Conservation (phyloP, 2,797 vertebrate genomes). For the Gila robusta region DNA sequence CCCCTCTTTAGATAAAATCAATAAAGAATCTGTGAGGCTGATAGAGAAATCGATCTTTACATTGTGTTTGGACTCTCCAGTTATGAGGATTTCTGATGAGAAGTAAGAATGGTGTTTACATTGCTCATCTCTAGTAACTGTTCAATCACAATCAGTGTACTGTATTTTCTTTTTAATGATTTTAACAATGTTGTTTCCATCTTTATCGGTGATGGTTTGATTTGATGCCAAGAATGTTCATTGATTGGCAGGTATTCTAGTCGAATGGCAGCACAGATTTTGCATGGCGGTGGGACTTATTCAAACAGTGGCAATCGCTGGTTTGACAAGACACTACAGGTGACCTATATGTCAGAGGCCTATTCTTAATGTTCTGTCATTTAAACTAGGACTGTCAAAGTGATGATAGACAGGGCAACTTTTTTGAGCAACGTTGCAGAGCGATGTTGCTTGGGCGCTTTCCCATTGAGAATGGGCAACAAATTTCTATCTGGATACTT, state of each 20-base stretch:
- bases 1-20: conserved; percentile 79
- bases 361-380: not conserved
- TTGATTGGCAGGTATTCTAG: conserved; percentile 81
- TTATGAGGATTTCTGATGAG: conserved; percentile 86
- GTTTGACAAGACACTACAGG: conserved; percentile 89
- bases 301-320: conserved; percentile 90
- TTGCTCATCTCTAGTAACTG: too few species aligned
- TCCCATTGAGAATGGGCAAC: too few species aligned
- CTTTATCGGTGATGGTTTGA: not conserved
- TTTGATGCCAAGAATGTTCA: not conserved
- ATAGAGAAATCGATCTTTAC: conserved; percentile 85
- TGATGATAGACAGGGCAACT: too few species aligned
- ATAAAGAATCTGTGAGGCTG: conserved; percentile 83
- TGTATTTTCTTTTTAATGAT: not conserved
- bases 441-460: too few species aligned
- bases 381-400: not conserved
- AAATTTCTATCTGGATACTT: too few species aligned
- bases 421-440: too few species aligned
- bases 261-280: conserved; percentile 85
- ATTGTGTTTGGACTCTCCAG: conserved; percentile 84
- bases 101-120: conserved; percentile 68
- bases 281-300: conserved; percentile 86
- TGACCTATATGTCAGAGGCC: conserved; percentile 51
- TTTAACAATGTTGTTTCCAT: not conserved
- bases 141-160: too few species aligned